phyloP scores from a whole-genome alignment of 2,888 invertebrate species.

The Phoronis australis region DNA sequence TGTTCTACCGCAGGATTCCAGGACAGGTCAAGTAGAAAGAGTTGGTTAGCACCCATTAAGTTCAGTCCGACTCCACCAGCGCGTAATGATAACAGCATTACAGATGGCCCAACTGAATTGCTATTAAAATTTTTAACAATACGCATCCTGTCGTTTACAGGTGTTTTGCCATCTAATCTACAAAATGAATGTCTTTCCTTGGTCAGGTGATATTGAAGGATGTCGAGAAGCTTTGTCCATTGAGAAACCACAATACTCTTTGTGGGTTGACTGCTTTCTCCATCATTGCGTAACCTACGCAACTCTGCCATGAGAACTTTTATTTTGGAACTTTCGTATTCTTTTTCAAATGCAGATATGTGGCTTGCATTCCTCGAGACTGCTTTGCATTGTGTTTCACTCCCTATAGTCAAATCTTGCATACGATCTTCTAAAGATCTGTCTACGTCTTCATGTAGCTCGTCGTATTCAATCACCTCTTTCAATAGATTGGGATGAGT shows the following conservation, averaged over 20 bases:
- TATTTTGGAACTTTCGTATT: too few relatives aligned
- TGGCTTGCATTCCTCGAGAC: too few relatives aligned
- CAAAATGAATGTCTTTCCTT: slow-evolving; percentile 58
- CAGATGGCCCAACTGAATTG: slow-evolving; percentile 59
- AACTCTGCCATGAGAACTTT: too few relatives aligned
- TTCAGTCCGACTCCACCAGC: slow-evolving; percentile 95
- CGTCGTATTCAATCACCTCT: slow-evolving; percentile 54
- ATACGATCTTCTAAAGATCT: too few relatives aligned
- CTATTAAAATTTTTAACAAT: slow-evolving; percentile 70
- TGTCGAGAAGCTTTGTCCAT: slow-evolving; percentile 77
- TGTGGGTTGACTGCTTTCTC: too few relatives aligned
- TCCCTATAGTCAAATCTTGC: too few relatives aligned
- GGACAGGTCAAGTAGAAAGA: slow-evolving; percentile 84
- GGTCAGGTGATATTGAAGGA: slow-evolving; percentile 65
- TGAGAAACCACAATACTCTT: slow-evolving; percentile 82
- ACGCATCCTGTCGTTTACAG: slow-evolving; percentile 66
- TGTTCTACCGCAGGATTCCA: slow-evolving; percentile 96
- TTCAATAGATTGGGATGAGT: slow-evolving; percentile 82
- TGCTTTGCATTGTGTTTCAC: too few relatives aligned
- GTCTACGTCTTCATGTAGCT: too few relatives aligned
- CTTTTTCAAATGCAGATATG: too few relatives aligned
- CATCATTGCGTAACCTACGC: too few relatives aligned
- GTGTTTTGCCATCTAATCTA: slow-evolving; percentile 71
- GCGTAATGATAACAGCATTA: slow-evolving; percentile 77
- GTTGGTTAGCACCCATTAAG: slow-evolving; percentile 84